A percentile compares a stretch with the other conserved stretches of the same genome.
Conservation (phyloP, 2,888 invertebrate species). For the Plagiodera versicolora region DNA sequence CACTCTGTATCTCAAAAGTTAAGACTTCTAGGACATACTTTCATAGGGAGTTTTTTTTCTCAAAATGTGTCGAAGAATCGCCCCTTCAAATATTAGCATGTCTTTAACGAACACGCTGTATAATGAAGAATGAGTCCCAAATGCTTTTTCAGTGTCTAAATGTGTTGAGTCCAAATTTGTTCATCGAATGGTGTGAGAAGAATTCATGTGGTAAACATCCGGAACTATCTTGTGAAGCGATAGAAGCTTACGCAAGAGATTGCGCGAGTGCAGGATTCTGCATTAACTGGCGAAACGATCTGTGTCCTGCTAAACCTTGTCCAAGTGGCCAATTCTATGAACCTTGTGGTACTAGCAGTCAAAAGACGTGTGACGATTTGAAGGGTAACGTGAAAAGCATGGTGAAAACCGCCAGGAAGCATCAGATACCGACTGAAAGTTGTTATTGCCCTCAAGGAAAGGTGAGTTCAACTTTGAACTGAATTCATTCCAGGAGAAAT, state of each 20-base stretch:
- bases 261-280: slow-evolving; percentile 74
- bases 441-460: slow-evolving; percentile 82
- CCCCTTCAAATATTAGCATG: too few relatives aligned
- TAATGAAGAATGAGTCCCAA: too few relatives aligned
- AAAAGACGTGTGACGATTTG: slow-evolving; percentile 67
- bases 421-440: slow-evolving; percentile 63
- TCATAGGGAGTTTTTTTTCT: too few relatives aligned
- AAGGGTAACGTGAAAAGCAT: slow-evolving; percentile 52
- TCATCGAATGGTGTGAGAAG: slow-evolving; percentile 69
- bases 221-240: slow-evolving; percentile 63
- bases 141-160: slow-evolving; percentile 64
- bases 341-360: slow-evolving; percentile 65
- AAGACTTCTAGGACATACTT: too few relatives aligned
- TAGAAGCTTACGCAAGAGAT: slow-evolving; percentile 73
- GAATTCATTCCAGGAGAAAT: too few relatives aligned
- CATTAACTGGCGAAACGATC: slow-evolving; percentile 67
- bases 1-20: too few relatives aligned
- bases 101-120: too few relatives aligned
- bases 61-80: too few relatives aligned
- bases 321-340: slow-evolving; percentile 56
- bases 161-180: slow-evolving; percentile 69
- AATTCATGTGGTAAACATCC: slow-evolving; percentile 63
- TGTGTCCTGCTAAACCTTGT: slow-evolving; percentile 70
- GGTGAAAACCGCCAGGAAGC: slow-evolving; percentile 31
- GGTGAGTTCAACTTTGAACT: too few relatives aligned